Conservation (phyloP, 1,140 invertebrate genomes). For the Venustaconcha ellipsiformis region DNA sequence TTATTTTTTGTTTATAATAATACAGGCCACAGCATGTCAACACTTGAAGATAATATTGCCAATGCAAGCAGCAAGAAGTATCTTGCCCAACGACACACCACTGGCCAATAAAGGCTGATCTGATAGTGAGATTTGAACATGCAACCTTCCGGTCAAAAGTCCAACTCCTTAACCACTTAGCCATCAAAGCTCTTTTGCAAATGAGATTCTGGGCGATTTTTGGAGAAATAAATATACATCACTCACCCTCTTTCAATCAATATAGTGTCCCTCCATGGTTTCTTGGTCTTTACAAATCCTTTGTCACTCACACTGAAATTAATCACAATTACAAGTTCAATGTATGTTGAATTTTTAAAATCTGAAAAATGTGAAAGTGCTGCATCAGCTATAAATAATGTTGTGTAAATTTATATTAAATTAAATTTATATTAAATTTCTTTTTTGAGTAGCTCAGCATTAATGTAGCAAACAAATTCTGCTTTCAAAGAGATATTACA, state of each 20-base stretch:
- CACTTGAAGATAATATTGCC: no score
- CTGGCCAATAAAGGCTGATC: neutral
- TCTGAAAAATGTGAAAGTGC: no score
- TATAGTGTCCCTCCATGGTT: conserved; percentile 71
- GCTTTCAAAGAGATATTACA: no score
- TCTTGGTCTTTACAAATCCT: conserved; percentile 48
- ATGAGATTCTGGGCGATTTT: neutral
- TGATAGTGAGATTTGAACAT: neutral
- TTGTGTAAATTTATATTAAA: no score
- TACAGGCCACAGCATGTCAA: neutral
- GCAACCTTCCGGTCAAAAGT: neutral
- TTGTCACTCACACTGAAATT: conserved; percentile 40
- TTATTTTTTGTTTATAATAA: neutral
- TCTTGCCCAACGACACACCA: neutral
- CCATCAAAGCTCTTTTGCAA: neutral
- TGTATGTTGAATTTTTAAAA: neutral
- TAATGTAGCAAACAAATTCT: no score
- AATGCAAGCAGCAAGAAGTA: neutral
- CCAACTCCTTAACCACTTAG: neutral
- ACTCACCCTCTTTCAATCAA: conserved; percentile 85
- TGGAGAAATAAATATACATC: neutral
- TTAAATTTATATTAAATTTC: no score
- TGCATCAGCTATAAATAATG: no score
- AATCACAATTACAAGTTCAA: conserved; percentile 1
- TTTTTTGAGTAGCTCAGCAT: no score